These are phyloP conservation scores for Drosophila kanapiae DNA, from an alignment of 1,140 invertebrate genomes.

Conservation along the genomic window DNA sequence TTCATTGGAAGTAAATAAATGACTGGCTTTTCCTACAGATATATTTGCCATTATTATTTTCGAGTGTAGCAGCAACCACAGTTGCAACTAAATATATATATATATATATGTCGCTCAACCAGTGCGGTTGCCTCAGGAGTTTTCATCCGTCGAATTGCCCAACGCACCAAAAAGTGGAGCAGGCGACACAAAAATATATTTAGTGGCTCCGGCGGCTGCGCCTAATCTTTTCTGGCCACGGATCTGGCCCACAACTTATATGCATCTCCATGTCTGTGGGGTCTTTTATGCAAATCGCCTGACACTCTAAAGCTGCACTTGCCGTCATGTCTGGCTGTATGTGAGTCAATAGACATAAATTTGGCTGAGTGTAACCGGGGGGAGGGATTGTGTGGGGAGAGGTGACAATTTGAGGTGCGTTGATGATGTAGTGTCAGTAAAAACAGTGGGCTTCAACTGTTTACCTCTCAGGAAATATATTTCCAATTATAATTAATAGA, in stretches of 20 bases:
- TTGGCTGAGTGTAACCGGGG: constrained; percentile 24
- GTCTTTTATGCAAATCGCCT: constrained; percentile 71
- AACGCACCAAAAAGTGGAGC: constrained; percentile 70
- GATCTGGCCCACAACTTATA: constrained; percentile 22
- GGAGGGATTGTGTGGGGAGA: constrained; percentile 4
- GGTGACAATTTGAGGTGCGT: constrained; percentile 41
- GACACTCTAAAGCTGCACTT: constrained; percentile 37
- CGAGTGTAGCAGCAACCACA: constrained; percentile 3
- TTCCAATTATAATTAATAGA: too few relatives aligned
- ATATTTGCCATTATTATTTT: neutral
- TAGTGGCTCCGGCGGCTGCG: constrained; percentile 45
- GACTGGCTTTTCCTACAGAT: too few relatives aligned
- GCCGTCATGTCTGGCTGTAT: constrained; percentile 19
- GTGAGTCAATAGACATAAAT: constrained; percentile 56
- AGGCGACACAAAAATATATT: constrained; percentile 61
- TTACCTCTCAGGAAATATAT: too few relatives aligned
- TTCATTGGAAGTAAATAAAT: neutral
- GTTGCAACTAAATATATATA: constrained; percentile 49
- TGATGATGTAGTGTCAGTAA: constrained; percentile 32
- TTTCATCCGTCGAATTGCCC: constrained; percentile 56
- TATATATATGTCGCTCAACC: constrained; percentile 47
- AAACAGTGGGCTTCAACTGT: constrained; percentile 8
- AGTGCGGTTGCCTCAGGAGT: constrained; percentile 30
- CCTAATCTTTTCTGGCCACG: constrained; percentile 46
- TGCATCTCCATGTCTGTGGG: constrained; percentile 32